Conservation (phyloP, 1,140 invertebrate species). For the Plutomurus gul region DNA sequence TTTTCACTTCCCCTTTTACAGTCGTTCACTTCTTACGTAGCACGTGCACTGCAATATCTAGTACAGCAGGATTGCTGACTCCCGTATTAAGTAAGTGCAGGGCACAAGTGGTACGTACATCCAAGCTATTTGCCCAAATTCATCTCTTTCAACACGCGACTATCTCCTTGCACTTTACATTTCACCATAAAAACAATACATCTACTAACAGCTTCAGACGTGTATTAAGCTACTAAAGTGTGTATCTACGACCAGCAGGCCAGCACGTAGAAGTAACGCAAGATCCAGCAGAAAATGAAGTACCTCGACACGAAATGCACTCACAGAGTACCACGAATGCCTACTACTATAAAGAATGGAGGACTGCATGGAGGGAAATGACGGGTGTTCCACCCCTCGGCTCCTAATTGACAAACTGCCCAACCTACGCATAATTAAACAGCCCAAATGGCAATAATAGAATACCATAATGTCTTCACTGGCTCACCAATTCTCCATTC, state of each 20-base stretch:
- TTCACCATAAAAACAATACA: constrained; percentile 3
- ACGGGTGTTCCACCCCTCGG: constrained; percentile 1
- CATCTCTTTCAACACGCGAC: neutral
- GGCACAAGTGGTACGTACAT: neutral
- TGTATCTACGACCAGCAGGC: neutral
- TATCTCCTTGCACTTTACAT: neutral
- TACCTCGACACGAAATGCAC: neutral
- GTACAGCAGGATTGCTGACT: too few species aligned
- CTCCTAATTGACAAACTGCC: constrained; percentile 26
- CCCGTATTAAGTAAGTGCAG: too few species aligned
- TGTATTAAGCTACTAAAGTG: constrained; percentile 4
- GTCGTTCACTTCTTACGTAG: too few species aligned
- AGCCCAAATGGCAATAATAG: constrained; percentile 23
- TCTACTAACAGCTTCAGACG: neutral
- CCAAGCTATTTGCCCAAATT: neutral
- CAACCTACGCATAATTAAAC: constrained; percentile 27
- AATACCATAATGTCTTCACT: constrained; percentile 25
- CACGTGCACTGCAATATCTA: too few species aligned
- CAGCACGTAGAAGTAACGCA: neutral
- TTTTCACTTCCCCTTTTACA: constrained; percentile 4
- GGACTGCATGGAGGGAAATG: constrained; percentile 5
- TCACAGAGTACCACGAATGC: too few species aligned
- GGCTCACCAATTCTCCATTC: neutral
- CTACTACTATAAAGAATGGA: too few species aligned
- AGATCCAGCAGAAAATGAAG: neutral